These are phyloP conservation scores for Dione juno DNA, from an alignment of 2,888 invertebrate species.

Conservation along the genomic window DNA sequence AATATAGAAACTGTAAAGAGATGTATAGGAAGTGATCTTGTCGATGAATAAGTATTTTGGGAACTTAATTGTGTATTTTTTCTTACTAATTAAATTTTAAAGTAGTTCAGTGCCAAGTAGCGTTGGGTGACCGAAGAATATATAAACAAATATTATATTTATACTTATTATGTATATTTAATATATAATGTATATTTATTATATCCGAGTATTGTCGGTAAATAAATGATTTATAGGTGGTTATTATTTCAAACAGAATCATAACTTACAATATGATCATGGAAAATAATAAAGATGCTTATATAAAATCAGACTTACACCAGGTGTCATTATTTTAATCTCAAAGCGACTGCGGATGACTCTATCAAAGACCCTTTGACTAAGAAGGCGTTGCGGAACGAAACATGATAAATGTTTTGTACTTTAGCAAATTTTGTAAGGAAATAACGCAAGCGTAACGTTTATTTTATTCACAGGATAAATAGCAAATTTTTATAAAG, in stretches of 20 bases:
- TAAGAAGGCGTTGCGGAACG: constrained; percentile 14
- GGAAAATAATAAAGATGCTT: constrained; percentile 23
- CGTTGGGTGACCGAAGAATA: not conserved
- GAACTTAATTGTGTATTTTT: not conserved
- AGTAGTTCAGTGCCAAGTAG: not conserved
- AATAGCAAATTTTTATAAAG: not conserved
- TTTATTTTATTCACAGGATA: constrained; percentile 3
- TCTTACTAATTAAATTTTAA: not conserved
- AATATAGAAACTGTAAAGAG: not conserved
- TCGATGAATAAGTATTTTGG: not conserved
- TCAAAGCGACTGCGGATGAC: constrained; percentile 31
- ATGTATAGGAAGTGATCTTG: not conserved
- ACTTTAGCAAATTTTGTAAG: constrained; percentile 17
- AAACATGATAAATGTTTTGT: constrained; percentile 31
- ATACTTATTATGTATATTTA: not conserved
- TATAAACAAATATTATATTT: not conserved
- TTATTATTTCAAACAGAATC: not conserved
- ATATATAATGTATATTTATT: too few relatives aligned
- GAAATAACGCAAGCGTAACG: not conserved
- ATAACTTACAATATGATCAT: not conserved
- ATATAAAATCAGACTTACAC: constrained; percentile 4
- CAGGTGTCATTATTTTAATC: constrained; percentile 29
- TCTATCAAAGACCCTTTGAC: constrained; percentile 32
- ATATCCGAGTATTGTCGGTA: not conserved
- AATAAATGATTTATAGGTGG: not conserved